phyloP scores from a whole-genome alignment of 2,797 vertebrate species.

The Forpus xanthops region DNA sequence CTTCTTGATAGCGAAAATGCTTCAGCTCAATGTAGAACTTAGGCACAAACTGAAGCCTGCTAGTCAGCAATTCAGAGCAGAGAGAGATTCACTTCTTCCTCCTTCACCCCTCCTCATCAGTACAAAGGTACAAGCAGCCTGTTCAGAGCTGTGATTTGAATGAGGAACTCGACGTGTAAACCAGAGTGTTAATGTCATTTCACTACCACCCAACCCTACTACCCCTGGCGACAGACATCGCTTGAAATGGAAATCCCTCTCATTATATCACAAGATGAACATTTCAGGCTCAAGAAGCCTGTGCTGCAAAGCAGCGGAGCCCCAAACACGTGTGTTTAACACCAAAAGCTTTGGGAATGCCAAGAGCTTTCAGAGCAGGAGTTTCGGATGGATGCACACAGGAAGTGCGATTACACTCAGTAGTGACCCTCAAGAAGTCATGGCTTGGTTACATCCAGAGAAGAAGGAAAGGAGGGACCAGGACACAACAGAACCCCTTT shows the following conservation, averaged over 20 bases:
- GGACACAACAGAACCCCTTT: neutral
- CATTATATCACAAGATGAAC: neutral
- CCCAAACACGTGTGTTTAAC: neutral
- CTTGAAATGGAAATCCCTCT: neutral
- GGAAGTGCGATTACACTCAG: neutral
- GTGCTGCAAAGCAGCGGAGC: slow-evolving; percentile 6
- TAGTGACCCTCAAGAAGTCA: neutral
- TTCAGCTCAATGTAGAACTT: neutral
- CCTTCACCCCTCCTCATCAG: neutral
- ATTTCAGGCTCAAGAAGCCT: neutral
- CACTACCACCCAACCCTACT: neutral
- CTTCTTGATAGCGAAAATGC: neutral
- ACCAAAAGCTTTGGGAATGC: neutral
- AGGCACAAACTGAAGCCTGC: neutral
- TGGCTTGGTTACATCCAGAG: neutral
- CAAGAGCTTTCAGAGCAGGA: neutral
- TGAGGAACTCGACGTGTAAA: neutral
- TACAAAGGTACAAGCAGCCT: neutral
- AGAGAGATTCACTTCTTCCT: neutral
- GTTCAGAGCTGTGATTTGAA: neutral
- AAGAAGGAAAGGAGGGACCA: neutral
- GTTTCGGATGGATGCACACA: rapidly evolving
- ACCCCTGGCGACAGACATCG: neutral
- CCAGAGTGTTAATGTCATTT: neutral
- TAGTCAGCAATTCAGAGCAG: neutral